Evolutionary conservation across 23 tunicate genomes (phyloP).

Genomic region (Phallusia fumigata): DNA sequence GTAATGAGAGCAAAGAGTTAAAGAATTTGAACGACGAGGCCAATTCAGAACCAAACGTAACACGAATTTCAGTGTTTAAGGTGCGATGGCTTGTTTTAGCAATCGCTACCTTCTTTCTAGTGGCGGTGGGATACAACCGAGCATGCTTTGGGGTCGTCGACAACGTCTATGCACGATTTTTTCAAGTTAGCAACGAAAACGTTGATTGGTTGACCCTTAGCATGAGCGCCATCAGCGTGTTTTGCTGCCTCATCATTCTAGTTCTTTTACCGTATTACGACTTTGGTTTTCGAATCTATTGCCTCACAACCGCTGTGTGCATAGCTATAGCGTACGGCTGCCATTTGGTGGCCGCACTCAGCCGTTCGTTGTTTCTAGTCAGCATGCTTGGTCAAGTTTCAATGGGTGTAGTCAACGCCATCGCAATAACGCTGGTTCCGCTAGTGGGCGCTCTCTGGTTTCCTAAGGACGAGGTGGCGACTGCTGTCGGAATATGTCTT

Average conservation of each 20-base stretch:
- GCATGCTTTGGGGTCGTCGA: conserved; percentile 77
- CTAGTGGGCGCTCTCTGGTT: conserved; percentile 76
- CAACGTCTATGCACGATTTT: conserved; percentile 56
- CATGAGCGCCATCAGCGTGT: conserved; percentile 26
- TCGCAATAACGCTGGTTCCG: conserved; percentile 45
- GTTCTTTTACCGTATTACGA: conserved; percentile 20
- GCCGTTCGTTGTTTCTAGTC: conserved; percentile 13
- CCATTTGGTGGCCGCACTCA: conserved; percentile 20
- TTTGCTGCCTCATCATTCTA: conserved; percentile 24
- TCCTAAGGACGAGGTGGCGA: conserved; percentile 65
- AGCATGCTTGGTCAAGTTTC: conserved; percentile 45
- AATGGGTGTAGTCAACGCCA: conserved; percentile 46
- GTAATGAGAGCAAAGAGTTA: neutral
- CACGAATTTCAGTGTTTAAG: neutral
- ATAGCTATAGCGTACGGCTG: conserved; percentile 25
- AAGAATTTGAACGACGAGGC: neutral
- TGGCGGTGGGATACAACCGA: conserved; percentile 36
- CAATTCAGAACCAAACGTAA: neutral
- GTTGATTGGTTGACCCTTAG: conserved; percentile 74
- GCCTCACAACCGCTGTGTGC: conserved; percentile 30
- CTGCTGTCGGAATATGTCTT: conserved; percentile 49
- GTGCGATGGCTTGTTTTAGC: conserved; percentile 30
- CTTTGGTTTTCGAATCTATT: conserved; percentile 34
- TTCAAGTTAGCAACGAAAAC: conserved; percentile 25
- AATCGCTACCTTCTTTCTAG: conserved; percentile 20